A percentile compares a stretch with the other conserved stretches of the same genome.
Evolutionary conservation across 2,113 vertebrate species (phyloP).

Genomic region (Aegypius monachus): DNA sequence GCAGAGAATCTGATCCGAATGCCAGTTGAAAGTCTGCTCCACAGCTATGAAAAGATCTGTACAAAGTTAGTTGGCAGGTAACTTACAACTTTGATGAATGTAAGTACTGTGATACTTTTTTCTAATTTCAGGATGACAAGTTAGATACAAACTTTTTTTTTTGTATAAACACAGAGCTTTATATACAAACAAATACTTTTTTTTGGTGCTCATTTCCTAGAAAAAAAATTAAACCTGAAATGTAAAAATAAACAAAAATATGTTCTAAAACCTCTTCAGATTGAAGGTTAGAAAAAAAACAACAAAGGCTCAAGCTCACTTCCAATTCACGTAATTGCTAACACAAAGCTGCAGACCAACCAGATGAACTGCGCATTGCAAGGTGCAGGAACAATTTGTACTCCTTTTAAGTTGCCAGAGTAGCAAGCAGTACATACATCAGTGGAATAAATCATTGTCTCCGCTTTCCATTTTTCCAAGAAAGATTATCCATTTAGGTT

Average conservation of each 20-base stretch:
- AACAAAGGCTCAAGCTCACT: neutral
- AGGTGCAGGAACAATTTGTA: neutral
- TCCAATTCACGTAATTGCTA: neutral
- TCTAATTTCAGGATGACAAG: neutral
- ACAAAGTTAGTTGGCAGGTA: neutral
- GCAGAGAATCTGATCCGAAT: neutral
- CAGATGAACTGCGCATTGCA: neutral
- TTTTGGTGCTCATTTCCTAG: neutral
- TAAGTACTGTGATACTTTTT: neutral
- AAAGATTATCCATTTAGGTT: neutral
- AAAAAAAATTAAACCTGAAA: neutral
- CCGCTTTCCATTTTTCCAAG: neutral
- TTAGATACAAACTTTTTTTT: neutral
- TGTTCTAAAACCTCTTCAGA: neutral
- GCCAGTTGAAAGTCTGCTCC: neutral
- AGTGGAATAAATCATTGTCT: neutral
- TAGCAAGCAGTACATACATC: neutral
- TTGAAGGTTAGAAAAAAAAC: neutral
- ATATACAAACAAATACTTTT: slow-evolving; percentile 29
- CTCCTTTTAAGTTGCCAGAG: neutral
- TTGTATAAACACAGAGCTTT: neutral
- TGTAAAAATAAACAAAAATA: slow-evolving; percentile 3
- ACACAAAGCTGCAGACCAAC: neutral
- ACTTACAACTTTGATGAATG: neutral
- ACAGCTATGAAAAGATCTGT: neutral